Conservation (phyloP, 2,113 vertebrate species). For the Calonectris borealis region DNA sequence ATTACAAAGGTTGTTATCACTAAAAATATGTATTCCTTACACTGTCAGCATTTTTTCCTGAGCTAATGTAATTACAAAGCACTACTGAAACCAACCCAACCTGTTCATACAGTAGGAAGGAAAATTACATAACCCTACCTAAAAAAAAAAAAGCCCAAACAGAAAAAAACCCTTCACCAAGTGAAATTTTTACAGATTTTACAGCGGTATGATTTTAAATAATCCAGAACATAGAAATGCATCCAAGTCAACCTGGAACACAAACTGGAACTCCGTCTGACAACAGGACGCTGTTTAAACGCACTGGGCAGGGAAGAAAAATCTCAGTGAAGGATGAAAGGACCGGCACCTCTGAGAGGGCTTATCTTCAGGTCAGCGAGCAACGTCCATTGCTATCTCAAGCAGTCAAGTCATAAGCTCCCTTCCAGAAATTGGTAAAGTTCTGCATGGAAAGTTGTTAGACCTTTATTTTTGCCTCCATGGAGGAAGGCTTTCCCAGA, state of each 20-base stretch:
- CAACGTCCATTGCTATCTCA: neutral
- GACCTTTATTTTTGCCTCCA: neutral
- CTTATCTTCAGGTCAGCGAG: neutral
- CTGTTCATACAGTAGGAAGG: slow-evolving; percentile 12
- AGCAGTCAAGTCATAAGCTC: neutral
- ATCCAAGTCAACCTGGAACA: neutral
- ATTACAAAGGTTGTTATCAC: neutral
- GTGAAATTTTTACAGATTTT: neutral
- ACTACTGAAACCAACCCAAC: slow-evolving; percentile 39
- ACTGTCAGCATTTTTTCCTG: slow-evolving; percentile 14
- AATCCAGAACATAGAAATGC: neutral
- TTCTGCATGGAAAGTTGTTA: neutral
- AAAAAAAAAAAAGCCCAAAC: neutral
- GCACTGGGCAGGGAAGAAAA: neutral
- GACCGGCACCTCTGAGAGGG: neutral
- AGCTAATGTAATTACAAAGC: slow-evolving; percentile 18
- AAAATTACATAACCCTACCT: neutral
- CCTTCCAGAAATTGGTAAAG: neutral
- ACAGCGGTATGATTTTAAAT: neutral
- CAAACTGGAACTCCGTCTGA: neutral
- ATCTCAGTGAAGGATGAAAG: neutral
- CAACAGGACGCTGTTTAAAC: neutral
- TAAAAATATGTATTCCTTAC: neutral
- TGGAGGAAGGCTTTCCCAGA: neutral
- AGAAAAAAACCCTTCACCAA: neutral